Evolutionary conservation across 2,888 invertebrate genomes (phyloP).

Genomic region (Bimastos eiseni): DNA sequence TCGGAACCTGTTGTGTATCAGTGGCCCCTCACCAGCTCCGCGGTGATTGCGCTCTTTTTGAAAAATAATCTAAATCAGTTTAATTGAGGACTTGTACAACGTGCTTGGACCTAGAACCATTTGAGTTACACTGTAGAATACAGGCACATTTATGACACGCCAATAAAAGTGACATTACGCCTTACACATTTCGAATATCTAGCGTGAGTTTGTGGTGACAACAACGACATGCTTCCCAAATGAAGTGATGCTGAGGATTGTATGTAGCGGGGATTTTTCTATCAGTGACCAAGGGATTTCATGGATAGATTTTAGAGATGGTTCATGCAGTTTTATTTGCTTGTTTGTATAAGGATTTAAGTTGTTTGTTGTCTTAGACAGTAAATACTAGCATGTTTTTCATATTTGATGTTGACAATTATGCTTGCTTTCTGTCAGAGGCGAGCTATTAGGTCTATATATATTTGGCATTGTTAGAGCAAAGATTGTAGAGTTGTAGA

Average conservation of each 20-base stretch:
- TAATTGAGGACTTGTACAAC: not conserved
- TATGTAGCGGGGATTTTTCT: not conserved
- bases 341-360: not conserved
- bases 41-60: constrained; percentile 21
- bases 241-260: not conserved
- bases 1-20: constrained; percentile 32
- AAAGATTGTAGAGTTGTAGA: too few species aligned
- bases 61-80: not conserved
- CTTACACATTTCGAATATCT: not conserved
- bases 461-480: too few species aligned
- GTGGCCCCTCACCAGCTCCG: constrained; percentile 31
- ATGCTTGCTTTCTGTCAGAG: not conserved
- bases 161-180: not conserved
- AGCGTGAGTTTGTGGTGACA: constrained; percentile 3
- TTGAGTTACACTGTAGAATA: not conserved
- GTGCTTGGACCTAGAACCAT: not conserved
- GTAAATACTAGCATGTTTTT: not conserved
- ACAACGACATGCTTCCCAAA: not conserved
- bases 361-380: not conserved
- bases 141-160: not conserved
- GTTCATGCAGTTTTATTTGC: not conserved
- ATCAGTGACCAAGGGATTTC: not conserved
- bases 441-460: not conserved
- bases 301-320: too few species aligned
- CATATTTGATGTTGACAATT: not conserved